Conservation (phyloP, 2,888 invertebrate species). For the Pachycephus smyrnensis region DNA sequence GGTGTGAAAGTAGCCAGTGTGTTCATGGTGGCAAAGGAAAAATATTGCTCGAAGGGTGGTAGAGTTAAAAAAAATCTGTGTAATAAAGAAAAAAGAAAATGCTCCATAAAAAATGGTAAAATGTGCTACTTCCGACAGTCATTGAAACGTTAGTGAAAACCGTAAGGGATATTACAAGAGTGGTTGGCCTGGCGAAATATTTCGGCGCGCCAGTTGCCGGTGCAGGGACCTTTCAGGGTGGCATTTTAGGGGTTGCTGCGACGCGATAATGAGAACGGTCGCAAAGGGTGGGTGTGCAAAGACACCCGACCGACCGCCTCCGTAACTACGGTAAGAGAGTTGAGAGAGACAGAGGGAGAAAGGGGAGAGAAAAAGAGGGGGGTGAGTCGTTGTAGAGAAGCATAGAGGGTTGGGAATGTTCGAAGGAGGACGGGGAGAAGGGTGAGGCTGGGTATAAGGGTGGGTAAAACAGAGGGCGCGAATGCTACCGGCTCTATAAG, state of each 20-base stretch:
- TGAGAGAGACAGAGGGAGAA: constrained; percentile 1
- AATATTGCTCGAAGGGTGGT: neutral
- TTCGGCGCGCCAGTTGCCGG: neutral
- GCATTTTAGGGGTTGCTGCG: constrained; percentile 63
- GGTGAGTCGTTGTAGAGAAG: neutral
- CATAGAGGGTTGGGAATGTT: constrained; percentile 4
- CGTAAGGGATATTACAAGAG: neutral
- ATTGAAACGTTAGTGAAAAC: neutral
- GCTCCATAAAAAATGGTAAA: neutral
- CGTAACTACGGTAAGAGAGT: constrained; percentile 20
- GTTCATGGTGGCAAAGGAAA: neutral
- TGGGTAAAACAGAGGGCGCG: constrained; percentile 26
- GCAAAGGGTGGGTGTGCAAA: constrained; percentile 60
- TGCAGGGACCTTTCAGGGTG: constrained; percentile 55
- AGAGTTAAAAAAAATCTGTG: neutral
- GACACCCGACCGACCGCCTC: constrained; percentile 53
- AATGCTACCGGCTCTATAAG: constrained; percentile 44
- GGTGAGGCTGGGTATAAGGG: constrained; percentile 8
- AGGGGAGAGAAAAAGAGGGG: constrained; percentile 22
- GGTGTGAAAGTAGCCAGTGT: neutral
- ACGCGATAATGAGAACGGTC: constrained; percentile 65
- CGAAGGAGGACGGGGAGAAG: neutral
- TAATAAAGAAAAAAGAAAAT: neutral
- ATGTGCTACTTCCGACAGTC: neutral
- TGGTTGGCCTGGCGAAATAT: neutral